These are phyloP conservation scores for Sarcophaga bullata DNA, from an alignment of 1,140 invertebrate genomes.

Conservation along the genomic window DNA sequence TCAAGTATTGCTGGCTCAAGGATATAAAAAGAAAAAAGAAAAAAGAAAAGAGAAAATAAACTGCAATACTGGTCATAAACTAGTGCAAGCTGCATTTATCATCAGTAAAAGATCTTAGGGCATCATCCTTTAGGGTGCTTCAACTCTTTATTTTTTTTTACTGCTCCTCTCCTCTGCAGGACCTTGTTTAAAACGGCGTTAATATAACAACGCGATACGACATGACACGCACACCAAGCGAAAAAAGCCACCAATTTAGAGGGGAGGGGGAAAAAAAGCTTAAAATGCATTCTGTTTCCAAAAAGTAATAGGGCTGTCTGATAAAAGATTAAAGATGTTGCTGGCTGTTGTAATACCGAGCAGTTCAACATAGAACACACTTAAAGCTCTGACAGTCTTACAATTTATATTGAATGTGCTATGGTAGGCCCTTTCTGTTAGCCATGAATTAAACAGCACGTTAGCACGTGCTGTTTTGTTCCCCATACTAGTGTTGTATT, in stretches of 20 bases:
- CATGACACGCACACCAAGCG: constrained; percentile 27
- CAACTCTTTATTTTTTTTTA: constrained; percentile 14
- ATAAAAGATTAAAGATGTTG: constrained; percentile 36
- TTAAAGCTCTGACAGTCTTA: not conserved
- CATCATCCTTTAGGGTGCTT: constrained; percentile 6
- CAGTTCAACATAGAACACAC: not conserved
- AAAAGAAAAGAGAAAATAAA: not conserved
- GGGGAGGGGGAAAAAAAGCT: not conserved
- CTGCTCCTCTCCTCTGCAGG: too few species aligned
- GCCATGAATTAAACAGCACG: not conserved
- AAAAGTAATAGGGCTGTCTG: constrained; percentile 3
- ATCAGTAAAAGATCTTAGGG: constrained; percentile 1
- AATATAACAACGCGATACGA: not conserved
- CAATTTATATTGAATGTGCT: not conserved
- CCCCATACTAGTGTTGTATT: not conserved
- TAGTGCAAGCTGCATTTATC: constrained; percentile 32
- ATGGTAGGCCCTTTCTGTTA: not conserved
- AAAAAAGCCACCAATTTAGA: constrained; percentile 25
- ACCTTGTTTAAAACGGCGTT: not conserved
- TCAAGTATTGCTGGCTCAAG: not conserved
- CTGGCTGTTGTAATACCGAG: not conserved
- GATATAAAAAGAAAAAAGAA: not conserved
- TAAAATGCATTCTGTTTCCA: constrained; percentile 26
- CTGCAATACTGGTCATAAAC: constrained; percentile 4
- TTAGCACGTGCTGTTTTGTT: constrained; percentile 14